Base-by-base conservation (phyloP, 92 coral and sea anemone genomes). In the Actinostola sp. region DNA sequence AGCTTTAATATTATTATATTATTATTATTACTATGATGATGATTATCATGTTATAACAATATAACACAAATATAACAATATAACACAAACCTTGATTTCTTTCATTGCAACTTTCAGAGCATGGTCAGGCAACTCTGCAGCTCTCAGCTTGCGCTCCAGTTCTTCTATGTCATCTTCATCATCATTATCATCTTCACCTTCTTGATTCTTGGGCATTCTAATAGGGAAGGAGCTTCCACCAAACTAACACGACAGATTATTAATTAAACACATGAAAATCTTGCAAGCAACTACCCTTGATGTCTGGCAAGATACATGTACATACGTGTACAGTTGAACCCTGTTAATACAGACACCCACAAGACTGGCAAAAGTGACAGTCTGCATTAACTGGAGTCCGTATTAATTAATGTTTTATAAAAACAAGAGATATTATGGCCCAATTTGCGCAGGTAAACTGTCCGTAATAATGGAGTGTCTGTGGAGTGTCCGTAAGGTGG, bases 51-150 rank as follows among this genome's bases (percentile, higher is more conserved):
- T n/a, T n/a, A n/a, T n/a, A n/a, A n/a, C n/a, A n/a, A n/a, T n/a
- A n/a, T n/a, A n/a, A n/a, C n/a, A n/a, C 44, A 39, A 39, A 39
- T 39, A 6, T 39, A 39, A 6, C 44, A 39, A 39, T 7, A 39
- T 7, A 4, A 19, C 36, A 41, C 2, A 8, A 54, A 86, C 92
- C 81, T 86, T 86, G 36, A 86, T 60, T 57, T 86, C 92, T 61
- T 86, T 86, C 84, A 81, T 86, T 1, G 92, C 92, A 60, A 86
- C 88, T 72, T 76, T 86, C n/a, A 80, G 63, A 27, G 92, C 92
- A 82, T 82, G 92, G 1, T 75, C 84, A 32, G 92, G 92, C 34
- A 86, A 72, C 13, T 75, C 87, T 42, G 92, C 88, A 29, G 84
- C 85, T 75, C 80, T 86, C 33, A 72, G 57, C n/a, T 68, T 68